Evolutionary conservation across 2,888 invertebrate species (phyloP), one percentile per base, ranked within the genome.

Genomic region (Itoplectis maculator): DNA sequence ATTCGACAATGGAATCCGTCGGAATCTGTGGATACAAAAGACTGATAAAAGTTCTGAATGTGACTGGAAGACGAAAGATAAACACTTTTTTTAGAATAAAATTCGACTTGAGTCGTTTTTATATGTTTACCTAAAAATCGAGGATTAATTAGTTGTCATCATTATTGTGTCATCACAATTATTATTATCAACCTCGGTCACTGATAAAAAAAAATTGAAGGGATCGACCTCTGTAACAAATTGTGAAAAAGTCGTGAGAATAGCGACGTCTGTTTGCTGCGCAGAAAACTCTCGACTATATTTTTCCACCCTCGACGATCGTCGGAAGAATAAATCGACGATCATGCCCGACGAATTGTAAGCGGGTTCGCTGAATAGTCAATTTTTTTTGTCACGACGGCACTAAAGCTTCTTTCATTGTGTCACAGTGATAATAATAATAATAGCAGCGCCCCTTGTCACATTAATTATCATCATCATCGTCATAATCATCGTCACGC

Each of bases 391-490:
- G 29, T 23, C 20, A 35, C 23, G 65, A 65, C 15, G 23, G 63
- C n/a, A 42, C 20, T 40, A 82, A 73, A 15, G 35, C 73, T 18
- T 37, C 51, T 59, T 5, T 77, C 42, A 79, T 82, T 75, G 47
- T 70, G 47, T 61, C 73, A 20, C 23, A 42, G 68, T 29, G 59
- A 54, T 42, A 37, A 45, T 51, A 20, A 51, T 68, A 45, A 9
- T 47, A 29, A 40, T 61, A 70, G 49, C 61, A 49, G 72, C 75
- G 40, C 68, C 82, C 82, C 79, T 72, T 82, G 82, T 82, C 82
- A 79, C 82, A 82, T 82, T 82, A 82, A 82, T 82, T 82, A 82
- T 82, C 82, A 79, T 82, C 82, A 82, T 29, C 29, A 29, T 29
- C 29, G 76, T 82, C 82, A 82, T 29, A 2, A 29, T 29, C 29